Evolutionary conservation across 1,140 invertebrate species (phyloP).

Genomic region (Tenebrio molitor): DNA sequence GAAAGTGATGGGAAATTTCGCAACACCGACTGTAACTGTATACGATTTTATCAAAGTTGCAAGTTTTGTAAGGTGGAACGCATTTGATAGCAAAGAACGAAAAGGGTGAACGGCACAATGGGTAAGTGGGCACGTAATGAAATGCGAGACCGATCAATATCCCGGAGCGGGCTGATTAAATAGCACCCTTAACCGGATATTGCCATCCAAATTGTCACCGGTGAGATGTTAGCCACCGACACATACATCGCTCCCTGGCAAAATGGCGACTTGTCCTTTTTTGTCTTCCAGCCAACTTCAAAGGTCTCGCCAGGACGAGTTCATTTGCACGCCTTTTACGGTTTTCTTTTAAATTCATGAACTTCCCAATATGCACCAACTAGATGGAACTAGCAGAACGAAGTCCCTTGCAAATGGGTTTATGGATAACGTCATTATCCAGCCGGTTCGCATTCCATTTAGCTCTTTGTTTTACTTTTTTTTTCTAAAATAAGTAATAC

Average conservation of each 20-base stretch:
- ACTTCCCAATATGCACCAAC: too few relatives aligned
- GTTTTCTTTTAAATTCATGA: too few relatives aligned
- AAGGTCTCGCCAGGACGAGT: too few relatives aligned
- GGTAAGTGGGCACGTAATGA: conserved; percentile 60
- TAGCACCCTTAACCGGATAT: conserved; percentile 64
- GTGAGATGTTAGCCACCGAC: conserved; percentile 51
- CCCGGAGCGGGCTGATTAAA: conserved; percentile 63
- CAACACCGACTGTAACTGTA: conserved; percentile 12
- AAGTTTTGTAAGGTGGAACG: conserved; percentile 20
- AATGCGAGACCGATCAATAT: conserved; percentile 64
- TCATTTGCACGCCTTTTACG: too few relatives aligned
- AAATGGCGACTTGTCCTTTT: conserved; percentile 25
- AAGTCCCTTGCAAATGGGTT: too few relatives aligned
- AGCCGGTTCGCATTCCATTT: too few relatives aligned
- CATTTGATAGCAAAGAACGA: conserved; percentile 15
- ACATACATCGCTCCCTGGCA: conserved; percentile 33
- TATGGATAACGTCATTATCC: too few relatives aligned
- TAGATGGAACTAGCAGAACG: too few relatives aligned
- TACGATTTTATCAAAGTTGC: conserved; percentile 26
- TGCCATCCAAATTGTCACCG: conserved; percentile 64
- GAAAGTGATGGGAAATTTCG: conserved; percentile 13
- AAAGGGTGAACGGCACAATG: conserved; percentile 44
- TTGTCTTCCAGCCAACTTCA: too few relatives aligned
- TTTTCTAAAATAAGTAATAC: too few relatives aligned
- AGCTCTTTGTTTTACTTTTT: too few relatives aligned